Evolutionary conservation across 2,888 invertebrate genomes (phyloP).

Genomic region (Leptarthrus brevirostris): DNA sequence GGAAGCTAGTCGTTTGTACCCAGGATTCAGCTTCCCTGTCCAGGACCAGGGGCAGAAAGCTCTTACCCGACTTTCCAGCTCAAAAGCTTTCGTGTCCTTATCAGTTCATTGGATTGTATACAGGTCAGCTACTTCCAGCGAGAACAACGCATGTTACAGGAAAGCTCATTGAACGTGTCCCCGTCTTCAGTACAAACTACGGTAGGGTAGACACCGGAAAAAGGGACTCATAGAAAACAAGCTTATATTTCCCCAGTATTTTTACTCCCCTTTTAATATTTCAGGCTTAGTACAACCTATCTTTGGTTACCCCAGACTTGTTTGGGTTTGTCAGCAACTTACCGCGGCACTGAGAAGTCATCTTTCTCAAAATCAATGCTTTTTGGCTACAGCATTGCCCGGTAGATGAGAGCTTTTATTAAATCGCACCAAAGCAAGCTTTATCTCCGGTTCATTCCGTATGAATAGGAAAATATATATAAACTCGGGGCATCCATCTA

Average conservation of each 20-base stretch:
- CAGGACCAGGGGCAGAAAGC: conserved; percentile 42
- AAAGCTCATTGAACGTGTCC: conserved; percentile 1
- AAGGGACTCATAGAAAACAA: not conserved
- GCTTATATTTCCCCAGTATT: not conserved
- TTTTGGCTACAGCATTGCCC: conserved; percentile 14
- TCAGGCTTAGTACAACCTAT: not conserved
- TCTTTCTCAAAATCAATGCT: conserved; percentile 32
- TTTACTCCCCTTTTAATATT: not conserved
- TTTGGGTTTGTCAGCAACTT: conserved; percentile 15
- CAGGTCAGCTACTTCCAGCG: conserved; percentile 11
- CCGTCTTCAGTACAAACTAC: no score
- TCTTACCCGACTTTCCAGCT: conserved; percentile 7
- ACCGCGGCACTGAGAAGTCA: conserved; percentile 32
- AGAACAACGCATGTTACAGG: not conserved
- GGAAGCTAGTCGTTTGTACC: conserved; percentile 25
- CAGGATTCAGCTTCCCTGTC: conserved; percentile 37
- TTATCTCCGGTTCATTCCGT: not conserved
- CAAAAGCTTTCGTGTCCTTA: not conserved
- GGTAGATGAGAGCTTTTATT: not conserved
- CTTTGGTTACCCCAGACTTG: not conserved
- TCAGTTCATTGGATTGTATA: conserved; percentile 6
- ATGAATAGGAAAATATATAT: not conserved
- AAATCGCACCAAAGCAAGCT: not conserved
- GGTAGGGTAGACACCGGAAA: not conserved
- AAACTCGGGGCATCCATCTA: not conserved